These are phyloP conservation scores for Sebastes reedi DNA, from an alignment of 2,797 vertebrate species.

Conservation along the genomic window DNA sequence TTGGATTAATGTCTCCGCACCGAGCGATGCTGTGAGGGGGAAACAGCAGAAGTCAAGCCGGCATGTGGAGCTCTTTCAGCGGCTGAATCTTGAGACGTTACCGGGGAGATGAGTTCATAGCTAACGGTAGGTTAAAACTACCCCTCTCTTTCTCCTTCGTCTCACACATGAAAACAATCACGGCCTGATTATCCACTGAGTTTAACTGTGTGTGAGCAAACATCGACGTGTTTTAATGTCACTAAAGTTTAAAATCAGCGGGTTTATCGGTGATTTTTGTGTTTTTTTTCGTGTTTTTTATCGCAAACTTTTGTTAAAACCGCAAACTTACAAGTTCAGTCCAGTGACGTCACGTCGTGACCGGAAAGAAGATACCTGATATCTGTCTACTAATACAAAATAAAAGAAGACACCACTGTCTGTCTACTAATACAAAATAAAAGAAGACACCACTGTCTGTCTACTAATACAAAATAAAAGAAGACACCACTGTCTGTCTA, in stretches of 20 bases:
- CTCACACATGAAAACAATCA: slow-evolving; percentile 33
- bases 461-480: too few species aligned
- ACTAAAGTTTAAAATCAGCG: rapidly evolving
- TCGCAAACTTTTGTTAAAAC: background rate
- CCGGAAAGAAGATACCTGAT: background rate
- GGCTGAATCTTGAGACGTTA: background rate
- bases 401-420: too few species aligned
- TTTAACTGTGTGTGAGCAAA: rapidly evolving
- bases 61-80: slow-evolving; percentile 16
- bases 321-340: slow-evolving; percentile 24
- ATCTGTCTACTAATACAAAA: too few species aligned
- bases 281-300: background rate
- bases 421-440: too few species aligned
- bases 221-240: rapidly evolving
- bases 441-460: too few species aligned
- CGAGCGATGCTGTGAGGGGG: background rate
- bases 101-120: slow-evolving; percentile 41
- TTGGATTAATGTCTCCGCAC: background rate
- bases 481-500: too few species aligned
- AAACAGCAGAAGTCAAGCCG: background rate
- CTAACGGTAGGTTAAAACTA: slow-evolving; percentile 45
- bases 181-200: background rate
- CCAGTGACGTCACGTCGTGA: slow-evolving; percentile 53
- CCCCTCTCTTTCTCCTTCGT: background rate
- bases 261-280: rapidly evolving